These are phyloP conservation scores for Drosophila nigrodunni DNA, from an alignment of 1,140 invertebrate genomes.

Conservation along the genomic window DNA sequence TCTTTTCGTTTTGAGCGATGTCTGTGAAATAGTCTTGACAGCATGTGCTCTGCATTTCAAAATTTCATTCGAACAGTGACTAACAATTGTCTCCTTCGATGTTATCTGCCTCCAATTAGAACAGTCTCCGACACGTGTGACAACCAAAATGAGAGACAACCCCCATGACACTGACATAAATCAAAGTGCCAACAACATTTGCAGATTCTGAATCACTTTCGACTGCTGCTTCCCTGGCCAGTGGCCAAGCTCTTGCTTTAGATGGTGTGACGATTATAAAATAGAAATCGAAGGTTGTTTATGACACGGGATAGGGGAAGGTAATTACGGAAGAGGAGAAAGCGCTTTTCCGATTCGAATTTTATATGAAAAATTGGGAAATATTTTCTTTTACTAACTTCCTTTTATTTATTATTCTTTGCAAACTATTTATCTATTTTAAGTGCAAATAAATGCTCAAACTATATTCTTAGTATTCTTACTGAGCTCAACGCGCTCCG, in stretches of 20 bases:
- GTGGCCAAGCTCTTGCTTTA: conserved; percentile 13
- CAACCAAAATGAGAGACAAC: conserved; percentile 1
- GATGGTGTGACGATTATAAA: background rate
- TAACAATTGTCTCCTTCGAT: conserved; percentile 34
- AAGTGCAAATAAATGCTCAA: no score
- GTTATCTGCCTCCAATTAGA: conserved; percentile 61
- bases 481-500: background rate
- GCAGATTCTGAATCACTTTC: conserved; percentile 12
- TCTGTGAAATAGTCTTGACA: conserved; percentile 51
- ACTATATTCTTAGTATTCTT: no score
- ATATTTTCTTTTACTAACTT: background rate
- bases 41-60: conserved; percentile 23
- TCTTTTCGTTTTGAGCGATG: conserved; percentile 52
- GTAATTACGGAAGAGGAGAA: background rate
- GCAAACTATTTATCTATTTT: no score
- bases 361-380: no score
- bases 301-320: background rate
- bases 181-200: conserved; percentile 32
- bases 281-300: background rate
- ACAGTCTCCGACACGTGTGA: conserved; percentile 60
- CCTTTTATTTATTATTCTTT: no score
- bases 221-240: background rate
- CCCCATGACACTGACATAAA: conserved; percentile 43
- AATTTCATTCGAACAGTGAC: conserved; percentile 43
- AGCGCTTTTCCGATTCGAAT: no score